Percentiles rank a stretch among this genome's conserved stretches.
Conservation (phyloP, 2,113 vertebrate species). For the Entelurus aequoreus region DNA sequence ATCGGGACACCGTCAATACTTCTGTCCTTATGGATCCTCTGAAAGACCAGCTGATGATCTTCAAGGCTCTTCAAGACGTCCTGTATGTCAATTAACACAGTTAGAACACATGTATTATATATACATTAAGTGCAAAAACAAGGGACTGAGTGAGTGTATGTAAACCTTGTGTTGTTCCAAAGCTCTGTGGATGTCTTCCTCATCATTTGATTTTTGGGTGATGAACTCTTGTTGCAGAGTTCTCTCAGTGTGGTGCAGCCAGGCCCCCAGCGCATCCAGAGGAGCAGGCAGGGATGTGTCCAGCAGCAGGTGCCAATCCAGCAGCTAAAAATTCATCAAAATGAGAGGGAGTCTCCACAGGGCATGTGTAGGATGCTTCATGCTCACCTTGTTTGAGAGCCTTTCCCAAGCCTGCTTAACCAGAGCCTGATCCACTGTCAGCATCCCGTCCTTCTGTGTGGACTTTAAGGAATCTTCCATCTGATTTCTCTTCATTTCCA, state of each 20-base stretch:
- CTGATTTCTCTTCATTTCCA: slow-evolving; percentile 86
- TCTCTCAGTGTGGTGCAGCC: slow-evolving; percentile 87
- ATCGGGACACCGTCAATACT: slow-evolving; percentile 88
- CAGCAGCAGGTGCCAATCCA: slow-evolving; percentile 89
- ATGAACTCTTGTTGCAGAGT: slow-evolving; percentile 83
- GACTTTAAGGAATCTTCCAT: slow-evolving; percentile 81
- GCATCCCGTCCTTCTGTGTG: slow-evolving; percentile 85
- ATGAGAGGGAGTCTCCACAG: neutral
- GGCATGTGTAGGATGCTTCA: neutral
- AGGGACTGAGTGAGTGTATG: neutral
- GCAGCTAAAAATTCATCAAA: slow-evolving; percentile 68
- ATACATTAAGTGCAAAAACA: neutral
- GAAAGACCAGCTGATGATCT: slow-evolving; percentile 86
- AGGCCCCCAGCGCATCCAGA: slow-evolving; percentile 84
- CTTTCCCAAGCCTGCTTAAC: slow-evolving; percentile 94
- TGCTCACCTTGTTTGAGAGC: slow-evolving; percentile 82
- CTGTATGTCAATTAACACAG: slow-evolving; percentile 61
- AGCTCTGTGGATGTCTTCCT: slow-evolving; percentile 85
- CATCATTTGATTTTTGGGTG: slow-evolving; percentile 83
- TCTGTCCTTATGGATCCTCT: slow-evolving; percentile 87
- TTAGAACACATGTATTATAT: neutral
- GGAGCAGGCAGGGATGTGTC: slow-evolving; percentile 89
- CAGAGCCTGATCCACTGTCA: slow-evolving; percentile 93
- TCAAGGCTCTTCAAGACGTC: slow-evolving; percentile 89
- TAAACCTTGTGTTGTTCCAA: slow-evolving; percentile 89